Evolutionary conservation across 2,113 vertebrate genomes (phyloP).

Genomic region (Phasianus colchicus): DNA sequence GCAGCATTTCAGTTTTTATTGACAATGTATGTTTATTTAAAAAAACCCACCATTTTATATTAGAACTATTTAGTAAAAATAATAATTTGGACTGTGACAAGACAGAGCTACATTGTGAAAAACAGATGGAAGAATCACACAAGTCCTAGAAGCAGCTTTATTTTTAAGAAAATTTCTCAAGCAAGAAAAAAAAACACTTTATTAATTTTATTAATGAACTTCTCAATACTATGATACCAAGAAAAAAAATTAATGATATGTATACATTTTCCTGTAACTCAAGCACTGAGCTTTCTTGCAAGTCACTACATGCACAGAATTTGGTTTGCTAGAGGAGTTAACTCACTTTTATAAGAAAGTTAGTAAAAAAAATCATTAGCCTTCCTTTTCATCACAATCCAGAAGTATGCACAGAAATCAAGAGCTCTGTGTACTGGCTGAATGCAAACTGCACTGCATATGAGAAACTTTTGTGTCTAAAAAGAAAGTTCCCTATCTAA

Average conservation of each 20-base stretch:
- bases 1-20: neutral
- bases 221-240: neutral
- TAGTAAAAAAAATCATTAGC: neutral
- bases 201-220: neutral
- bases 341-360: neutral
- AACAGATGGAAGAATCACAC: neutral
- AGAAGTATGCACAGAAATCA: neutral
- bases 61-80: neutral
- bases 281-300: neutral
- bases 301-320: neutral
- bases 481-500: neutral
- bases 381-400: neutral
- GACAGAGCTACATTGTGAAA: neutral
- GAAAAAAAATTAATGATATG: neutral
- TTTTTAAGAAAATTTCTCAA: neutral
- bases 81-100: neutral
- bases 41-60: neutral
- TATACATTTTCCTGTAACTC: neutral
- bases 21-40: neutral
- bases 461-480: neutral
- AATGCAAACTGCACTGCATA: neutral
- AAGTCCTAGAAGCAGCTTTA: neutral
- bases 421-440: neutral
- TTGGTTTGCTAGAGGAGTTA: neutral
- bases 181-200: rapidly evolving